Evolutionary conservation across 1,140 invertebrate species (phyloP), one percentile per base, ranked within the genome.

Genomic region (Globodera ellingtonae): DNA sequence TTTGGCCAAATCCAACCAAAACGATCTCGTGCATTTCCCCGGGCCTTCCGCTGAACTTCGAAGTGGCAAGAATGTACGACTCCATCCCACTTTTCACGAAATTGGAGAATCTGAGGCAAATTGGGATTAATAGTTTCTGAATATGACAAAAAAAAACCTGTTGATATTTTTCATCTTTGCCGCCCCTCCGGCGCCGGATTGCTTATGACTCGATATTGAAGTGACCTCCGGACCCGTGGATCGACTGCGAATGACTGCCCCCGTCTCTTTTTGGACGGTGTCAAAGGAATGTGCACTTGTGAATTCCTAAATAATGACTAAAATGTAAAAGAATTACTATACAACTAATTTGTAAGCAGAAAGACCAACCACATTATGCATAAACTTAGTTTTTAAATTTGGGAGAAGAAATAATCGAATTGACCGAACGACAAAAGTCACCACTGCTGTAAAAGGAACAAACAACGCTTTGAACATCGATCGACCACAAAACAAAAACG

Each of bases 81-180:
- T 97, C 95, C 78, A 94, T 94, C 46, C 94, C 94, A 69, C 94
- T 93, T 90, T 97, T 97, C 10, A 94, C 94, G 90, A 96, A 94
- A 35, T 93, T 93, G 21, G 95, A 95, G 92, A 98, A 98, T 90
- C 95, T 93, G 84, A 85, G 81, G 48, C 47, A 24, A 72, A 1
- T 3, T 15, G 52, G 52, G 52, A 52, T 52, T 15, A 52, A 15
- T 10, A 79, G 56, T 15, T 52, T 79, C 24, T 21, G 18, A 75
- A 10, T 44, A 79, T 15, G 9, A 65, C 46, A 15, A 82, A 74
- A 6, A 15, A 82, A 74, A 6, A 86, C 73, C 83, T 50, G 76
- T 89, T 86, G 67, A 85, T 86, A 48, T 75, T 86, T 78, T 86
- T 83, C 77, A 87, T 84, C 46, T 70, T 83, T 2, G 86, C 66